phyloP scores from a whole-genome alignment of 2,113 vertebrate genomes.

The Mustelus asterias region DNA sequence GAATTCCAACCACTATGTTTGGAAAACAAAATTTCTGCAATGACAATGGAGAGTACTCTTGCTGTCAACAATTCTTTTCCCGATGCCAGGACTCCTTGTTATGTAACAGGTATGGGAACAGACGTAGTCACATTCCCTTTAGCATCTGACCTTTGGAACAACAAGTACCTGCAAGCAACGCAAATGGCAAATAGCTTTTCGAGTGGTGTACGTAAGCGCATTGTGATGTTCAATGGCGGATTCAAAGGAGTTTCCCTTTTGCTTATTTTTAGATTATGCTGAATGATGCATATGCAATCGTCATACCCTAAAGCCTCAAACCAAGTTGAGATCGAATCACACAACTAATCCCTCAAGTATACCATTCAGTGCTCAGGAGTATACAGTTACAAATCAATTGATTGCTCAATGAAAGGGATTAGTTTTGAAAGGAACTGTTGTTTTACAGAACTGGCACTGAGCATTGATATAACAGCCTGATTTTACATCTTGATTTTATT shows the following conservation, averaged over 20 bases:
- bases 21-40: not conserved
- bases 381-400: conserved; percentile 30
- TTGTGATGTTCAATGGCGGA: not conserved
- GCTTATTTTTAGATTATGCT: conserved; percentile 25
- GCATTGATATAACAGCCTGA: not conserved
- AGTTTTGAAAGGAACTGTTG: not conserved
- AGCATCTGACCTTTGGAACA: conserved; percentile 1
- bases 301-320: not conserved
- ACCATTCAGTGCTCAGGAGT: not conserved
- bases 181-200: not conserved
- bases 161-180: not conserved
- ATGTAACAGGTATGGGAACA: not conserved
- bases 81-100: not conserved
- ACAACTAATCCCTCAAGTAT: not conserved
- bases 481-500: conserved; percentile 25
- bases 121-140: not conserved
- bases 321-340: not conserved
- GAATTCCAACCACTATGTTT: not conserved
- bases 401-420: not conserved
- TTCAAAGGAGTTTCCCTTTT: not conserved
- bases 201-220: not conserved
- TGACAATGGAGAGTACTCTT: not conserved
- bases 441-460: not conserved
- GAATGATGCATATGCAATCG: not conserved
- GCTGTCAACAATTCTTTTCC: not conserved